phyloP scores from a whole-genome alignment of 2,797 vertebrate species.

The Lophotriccus pileatus region DNA sequence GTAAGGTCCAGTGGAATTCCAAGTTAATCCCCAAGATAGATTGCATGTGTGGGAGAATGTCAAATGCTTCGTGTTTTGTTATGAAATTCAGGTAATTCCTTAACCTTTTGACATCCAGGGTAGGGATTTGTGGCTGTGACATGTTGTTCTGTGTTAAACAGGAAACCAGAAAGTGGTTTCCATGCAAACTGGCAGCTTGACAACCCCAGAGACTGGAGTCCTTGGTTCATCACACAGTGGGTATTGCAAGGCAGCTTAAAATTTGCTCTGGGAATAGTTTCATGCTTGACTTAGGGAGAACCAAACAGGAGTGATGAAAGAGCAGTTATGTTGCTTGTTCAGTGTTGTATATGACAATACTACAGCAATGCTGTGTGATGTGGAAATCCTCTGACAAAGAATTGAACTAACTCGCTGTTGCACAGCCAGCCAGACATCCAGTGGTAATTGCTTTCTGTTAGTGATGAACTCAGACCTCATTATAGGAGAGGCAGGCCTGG shows the following conservation, averaged over 20 bases:
- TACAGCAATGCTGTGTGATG: not conserved
- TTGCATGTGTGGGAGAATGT: not conserved
- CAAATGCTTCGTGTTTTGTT: not conserved
- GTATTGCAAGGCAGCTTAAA: not conserved
- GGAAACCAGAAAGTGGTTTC: not conserved
- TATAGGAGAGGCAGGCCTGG: not conserved
- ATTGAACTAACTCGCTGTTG: not conserved
- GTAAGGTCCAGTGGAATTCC: conserved; percentile 43
- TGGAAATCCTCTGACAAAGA: not conserved
- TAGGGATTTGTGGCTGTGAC: conserved; percentile 3
- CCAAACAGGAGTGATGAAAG: not conserved
- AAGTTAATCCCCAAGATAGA: not conserved
- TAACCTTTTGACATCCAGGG: conserved; percentile 2
- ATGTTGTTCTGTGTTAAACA: not conserved
- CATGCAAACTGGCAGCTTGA: conserved; percentile 3
- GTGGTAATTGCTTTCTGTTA: not conserved
- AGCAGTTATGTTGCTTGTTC: not conserved
- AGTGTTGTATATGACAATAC: not conserved
- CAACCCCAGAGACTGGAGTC: not conserved
- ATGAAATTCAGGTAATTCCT: not conserved
- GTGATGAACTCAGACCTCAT: not conserved
- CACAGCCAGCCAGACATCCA: not conserved
- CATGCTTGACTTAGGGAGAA: not conserved
- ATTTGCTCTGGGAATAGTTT: not conserved
- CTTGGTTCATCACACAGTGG: not conserved